These are phyloP conservation scores for Condylura cristata DNA, from an alignment of 2,113 vertebrate genomes.

Conservation along the genomic window DNA sequence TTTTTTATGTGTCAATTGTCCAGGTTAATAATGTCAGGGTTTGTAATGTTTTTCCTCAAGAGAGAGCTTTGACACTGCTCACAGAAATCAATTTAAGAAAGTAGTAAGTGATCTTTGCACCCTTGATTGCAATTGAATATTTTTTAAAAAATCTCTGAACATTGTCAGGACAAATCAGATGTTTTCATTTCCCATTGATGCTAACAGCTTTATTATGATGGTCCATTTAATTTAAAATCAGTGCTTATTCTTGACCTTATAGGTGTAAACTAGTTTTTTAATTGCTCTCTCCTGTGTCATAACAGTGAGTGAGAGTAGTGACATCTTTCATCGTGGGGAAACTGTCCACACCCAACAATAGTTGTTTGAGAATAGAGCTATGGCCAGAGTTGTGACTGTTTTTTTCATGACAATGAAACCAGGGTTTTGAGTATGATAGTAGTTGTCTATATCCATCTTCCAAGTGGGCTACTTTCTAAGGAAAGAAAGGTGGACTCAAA, in stretches of 20 bases:
- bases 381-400: background rate
- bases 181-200: slow-evolving; percentile 17
- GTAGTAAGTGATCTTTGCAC: slow-evolving; percentile 23
- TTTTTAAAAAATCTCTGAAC: background rate
- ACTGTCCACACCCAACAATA: background rate
- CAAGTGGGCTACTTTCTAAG: background rate
- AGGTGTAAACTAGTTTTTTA: background rate
- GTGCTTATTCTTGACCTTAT: background rate
- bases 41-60: background rate
- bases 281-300: background rate
- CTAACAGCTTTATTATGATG: slow-evolving; percentile 8
- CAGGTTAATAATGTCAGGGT: slow-evolving; percentile 32
- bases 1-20: background rate
- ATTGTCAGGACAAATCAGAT: slow-evolving; percentile 29
- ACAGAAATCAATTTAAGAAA: background rate
- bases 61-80: background rate
- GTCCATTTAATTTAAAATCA: slow-evolving; percentile 10
- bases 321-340: background rate
- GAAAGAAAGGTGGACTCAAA: background rate
- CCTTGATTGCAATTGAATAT: background rate
- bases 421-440: background rate
- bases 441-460: background rate
- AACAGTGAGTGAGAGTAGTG: background rate
- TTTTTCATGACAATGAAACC: background rate
- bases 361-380: background rate